Evolutionary conservation across 2,113 vertebrate genomes (phyloP).

Genomic region (Gopherus flavomarginatus): DNA sequence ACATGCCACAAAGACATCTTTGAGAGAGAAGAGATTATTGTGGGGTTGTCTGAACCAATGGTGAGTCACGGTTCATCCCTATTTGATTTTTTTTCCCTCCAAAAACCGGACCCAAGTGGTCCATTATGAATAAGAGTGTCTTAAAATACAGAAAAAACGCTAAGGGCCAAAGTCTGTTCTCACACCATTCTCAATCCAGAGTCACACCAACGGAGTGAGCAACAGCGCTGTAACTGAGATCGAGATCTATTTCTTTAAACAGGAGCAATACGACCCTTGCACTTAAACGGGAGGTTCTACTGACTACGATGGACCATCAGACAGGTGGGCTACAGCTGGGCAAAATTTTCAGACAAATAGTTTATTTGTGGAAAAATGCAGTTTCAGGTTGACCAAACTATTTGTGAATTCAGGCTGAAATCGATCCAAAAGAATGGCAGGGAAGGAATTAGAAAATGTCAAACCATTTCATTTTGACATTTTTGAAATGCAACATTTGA

Average conservation of each 20-base stretch:
- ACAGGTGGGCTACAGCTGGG: neutral
- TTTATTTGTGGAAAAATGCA: neutral
- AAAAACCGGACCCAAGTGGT: constrained; percentile 39
- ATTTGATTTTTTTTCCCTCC: constrained; percentile 33
- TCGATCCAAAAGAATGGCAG: neutral
- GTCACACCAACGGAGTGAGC: neutral
- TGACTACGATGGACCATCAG: neutral
- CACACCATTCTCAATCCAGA: neutral
- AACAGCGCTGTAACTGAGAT: neutral
- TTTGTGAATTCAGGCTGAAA: neutral
- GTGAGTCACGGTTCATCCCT: neutral
- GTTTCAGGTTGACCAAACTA: neutral
- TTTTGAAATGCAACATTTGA: neutral
- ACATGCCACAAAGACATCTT: accelerated
- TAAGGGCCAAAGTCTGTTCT: neutral
- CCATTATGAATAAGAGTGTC: constrained; percentile 61
- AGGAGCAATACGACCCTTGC: neutral
- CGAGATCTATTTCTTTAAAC: neutral
- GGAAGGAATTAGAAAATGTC: neutral
- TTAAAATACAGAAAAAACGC: constrained; percentile 62
- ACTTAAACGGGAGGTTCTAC: neutral
- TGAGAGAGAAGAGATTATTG: accelerated
- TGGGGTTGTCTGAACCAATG: neutral
- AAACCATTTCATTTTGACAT: neutral
- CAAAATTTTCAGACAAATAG: neutral